Conservation (phyloP, 2,888 invertebrate species). For the Cyrtodaria siliqua region DNA sequence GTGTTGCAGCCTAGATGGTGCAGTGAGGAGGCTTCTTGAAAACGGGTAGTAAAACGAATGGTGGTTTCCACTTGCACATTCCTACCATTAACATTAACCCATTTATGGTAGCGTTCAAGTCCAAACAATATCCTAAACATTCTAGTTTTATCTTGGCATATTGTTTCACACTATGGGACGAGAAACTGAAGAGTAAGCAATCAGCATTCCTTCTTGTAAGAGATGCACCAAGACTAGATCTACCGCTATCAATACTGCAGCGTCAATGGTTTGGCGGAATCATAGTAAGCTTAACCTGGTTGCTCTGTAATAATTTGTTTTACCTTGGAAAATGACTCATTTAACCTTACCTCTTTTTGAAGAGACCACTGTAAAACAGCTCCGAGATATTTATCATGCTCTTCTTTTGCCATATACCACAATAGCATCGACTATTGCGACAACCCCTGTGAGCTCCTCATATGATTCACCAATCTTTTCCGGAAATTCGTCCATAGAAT, state of each 20-base stretch:
- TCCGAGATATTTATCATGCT: conserved; percentile 5
- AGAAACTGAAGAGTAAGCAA: conserved; percentile 9
- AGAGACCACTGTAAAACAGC: background rate
- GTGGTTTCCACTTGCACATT: conserved; percentile 12
- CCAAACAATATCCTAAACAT: conserved; percentile 7
- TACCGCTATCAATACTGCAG: conserved; percentile 16
- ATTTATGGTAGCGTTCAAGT: conserved; percentile 6
- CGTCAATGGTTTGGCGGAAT: conserved; percentile 13
- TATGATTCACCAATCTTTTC: too few species aligned
- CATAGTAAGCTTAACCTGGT: conserved; percentile 28
- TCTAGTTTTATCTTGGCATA: conserved; percentile 11
- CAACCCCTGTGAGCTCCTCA: conserved; percentile 25
- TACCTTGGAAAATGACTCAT: conserved; percentile 14
- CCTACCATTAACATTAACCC: conserved; percentile 8
- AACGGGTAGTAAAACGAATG: conserved; percentile 12
- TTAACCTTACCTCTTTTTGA: conserved; percentile 7
- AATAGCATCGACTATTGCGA: conserved; percentile 23
- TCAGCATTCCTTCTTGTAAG: conserved; percentile 19
- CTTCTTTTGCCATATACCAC: conserved; percentile 6
- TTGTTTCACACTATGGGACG: background rate
- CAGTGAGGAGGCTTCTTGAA: conserved; percentile 17
- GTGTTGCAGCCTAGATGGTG: too few species aligned
- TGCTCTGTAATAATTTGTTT: conserved; percentile 15
- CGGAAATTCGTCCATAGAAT: too few species aligned
- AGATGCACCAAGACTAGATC: conserved; percentile 6